Evolutionary conservation across 1,140 invertebrate species (phyloP).

Genomic region (Rhyacophila brunnea): DNA sequence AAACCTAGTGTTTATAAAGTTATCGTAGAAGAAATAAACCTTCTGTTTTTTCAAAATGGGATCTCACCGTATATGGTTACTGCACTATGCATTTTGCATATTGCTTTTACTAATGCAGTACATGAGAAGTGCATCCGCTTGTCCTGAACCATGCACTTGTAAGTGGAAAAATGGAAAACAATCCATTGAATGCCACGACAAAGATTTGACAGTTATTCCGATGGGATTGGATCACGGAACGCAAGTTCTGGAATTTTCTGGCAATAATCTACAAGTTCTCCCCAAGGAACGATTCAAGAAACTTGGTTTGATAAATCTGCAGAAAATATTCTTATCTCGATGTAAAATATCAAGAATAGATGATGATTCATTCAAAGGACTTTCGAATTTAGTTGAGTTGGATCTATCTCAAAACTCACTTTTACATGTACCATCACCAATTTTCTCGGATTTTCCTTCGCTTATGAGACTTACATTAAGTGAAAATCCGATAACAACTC

Average conservation of each 20-base stretch:
- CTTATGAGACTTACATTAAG: conserved; percentile 79
- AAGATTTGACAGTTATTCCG: conserved; percentile 72
- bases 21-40: too few relatives aligned
- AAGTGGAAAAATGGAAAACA: conserved; percentile 92
- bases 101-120: conserved; percentile 21
- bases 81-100: too few relatives aligned
- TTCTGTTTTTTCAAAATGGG: too few relatives aligned
- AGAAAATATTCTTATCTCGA: conserved; percentile 77
- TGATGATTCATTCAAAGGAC: conserved; percentile 73
- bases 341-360: conserved; percentile 77
- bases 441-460: conserved; percentile 73
- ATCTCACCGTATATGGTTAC: too few relatives aligned
- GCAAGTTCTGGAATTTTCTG: conserved; percentile 82
- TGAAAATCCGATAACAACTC: conserved; percentile 73
- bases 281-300: conserved; percentile 73
- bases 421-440: conserved; percentile 70
- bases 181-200: conserved; percentile 80
- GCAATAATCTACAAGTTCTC: conserved; percentile 76
- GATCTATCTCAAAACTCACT: conserved; percentile 83
- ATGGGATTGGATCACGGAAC: conserved; percentile 82
- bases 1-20: too few relatives aligned
- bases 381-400: conserved; percentile 85
- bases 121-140: conserved; percentile 53
- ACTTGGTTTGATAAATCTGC: conserved; percentile 79
- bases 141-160: conserved; percentile 77